Base-by-base conservation (phyloP, 2,888 invertebrate genomes). In the Lamellibrachia columna region DNA sequence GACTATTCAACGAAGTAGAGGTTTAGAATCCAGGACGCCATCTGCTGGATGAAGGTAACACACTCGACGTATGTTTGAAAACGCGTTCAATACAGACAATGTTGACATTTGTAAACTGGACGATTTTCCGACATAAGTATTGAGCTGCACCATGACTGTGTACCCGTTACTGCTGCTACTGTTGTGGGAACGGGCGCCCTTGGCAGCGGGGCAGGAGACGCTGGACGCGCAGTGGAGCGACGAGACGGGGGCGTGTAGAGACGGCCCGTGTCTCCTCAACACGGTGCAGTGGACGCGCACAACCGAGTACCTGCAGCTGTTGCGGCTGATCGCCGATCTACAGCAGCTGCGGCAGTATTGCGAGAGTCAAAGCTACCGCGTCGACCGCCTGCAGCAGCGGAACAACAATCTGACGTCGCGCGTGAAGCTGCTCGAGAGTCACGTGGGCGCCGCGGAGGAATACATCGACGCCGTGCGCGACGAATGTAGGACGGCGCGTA, bases 381-480 rank as follows among this genome's bases (percentile, higher is more conserved):
- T 75, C 75, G 75, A 75, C 22, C 75, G 75, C 22, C 75, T 75
- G 75, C 75, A 75, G 75, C 75, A 75, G 22, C 75, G 75, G 22
- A 75, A 75, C 75, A 75, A 75, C 75, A 75, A 75, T 75, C n/a
- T 75, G 75, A 75, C 75, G 22, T 75, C 75, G 75, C 75, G 75
- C 75, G 75, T 75, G 75, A 75, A 15, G 15, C 75, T 22, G 22
- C 75, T 75, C 75, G 75, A 75, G 75, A 75, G 75, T 75, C 75
- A 75, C 75, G 75, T 75, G 75, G 75, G 75, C 75, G 75, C 75
- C 22, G 75, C 75, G n/a, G 75, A 75, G 75, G 75, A 75, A 75
- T 75, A 75, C 75, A 75, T 75, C 75, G 75, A 75, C 75, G 75
- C n/a, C n/a, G 75, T 75, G 75, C 75, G 75, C 75, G 75, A 75